Base-by-base conservation (phyloP, 1,140 invertebrate genomes). In the Drosophila eugracilis region DNA sequence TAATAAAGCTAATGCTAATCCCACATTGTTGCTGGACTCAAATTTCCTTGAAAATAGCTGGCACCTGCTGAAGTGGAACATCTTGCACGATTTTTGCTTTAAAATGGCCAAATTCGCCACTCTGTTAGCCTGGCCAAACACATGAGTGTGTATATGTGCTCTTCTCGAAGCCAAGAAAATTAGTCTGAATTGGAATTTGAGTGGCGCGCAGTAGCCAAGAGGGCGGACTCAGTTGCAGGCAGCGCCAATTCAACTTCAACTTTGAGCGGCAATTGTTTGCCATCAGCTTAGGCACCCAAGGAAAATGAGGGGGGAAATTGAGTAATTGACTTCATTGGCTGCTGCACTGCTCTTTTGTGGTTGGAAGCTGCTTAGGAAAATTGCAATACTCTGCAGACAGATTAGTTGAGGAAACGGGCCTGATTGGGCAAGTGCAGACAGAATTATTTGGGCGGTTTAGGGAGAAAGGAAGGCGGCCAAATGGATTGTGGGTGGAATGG, bases 231-330 rank as follows among this genome's bases (percentile, higher is more conserved):
- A 14, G 44, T 10, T 44, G 36, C 50, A 67, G 76, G 30, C 66
- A 72, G 45, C 66, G 19, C 41, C 59, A 80, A 76, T 84, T 83
- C 70, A 78, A 78, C 75, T 73, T 81, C 69, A 72, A 54, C 74
- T 83, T 65, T 66, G 67, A 88, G 75, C 73, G 67, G 62, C 83
- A 88, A 86, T 86, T 86, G 77, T 81, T 81, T 76, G 75, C 55
- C 63, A 67, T 66, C 63, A 52, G 44, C 63, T 45, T 52, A 50
- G 62, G 60, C 26, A 66, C 28, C 36, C 21, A 9, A 45, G 21
- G 30, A 45, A 36, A 65, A n/a, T n/a, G n/a, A 59, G 60, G 55
- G 63, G 67, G 79, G 65, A 76, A 75, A 88, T 88, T 86, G 84
- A 41, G 54, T 59, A 88, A 77, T 86, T 85, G 53, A 71, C 70